Evolutionary conservation across 2,113 vertebrate genomes (phyloP), one percentile per base, ranked within the genome.

Genomic region (Clarias magur): DNA sequence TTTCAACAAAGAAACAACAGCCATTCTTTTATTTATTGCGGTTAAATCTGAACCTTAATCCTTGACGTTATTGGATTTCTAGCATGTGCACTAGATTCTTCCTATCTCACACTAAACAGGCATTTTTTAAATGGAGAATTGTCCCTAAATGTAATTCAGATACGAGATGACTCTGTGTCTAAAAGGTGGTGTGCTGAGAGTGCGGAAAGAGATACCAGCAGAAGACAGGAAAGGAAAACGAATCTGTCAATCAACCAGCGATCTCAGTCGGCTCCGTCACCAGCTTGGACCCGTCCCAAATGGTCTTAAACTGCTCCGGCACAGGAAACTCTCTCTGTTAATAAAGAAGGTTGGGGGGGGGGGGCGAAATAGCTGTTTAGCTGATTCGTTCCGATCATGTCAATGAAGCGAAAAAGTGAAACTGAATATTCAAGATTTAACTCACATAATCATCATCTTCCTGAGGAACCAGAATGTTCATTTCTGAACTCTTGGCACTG

Each of bases 261-360:
- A 99, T 99, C 94, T 99, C 97, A 68, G 97, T 96, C 85, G 98
- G 97, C 90, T 98, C 98, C 84, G 98, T 99, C 94, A 97, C 94
- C 94, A 99, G 92, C 92, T 96, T 98, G 89, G 96, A 96, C 84
- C 98, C 97, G 83, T 98, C 95, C 98, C 98, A 99, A 6, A 96
- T 90, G 3, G 98, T 99, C 95, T 99, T 99, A 94, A 97, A 99
- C 95, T 99, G 98, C 92, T 99, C 98, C 10, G 98, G 98, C 91
- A 99, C 94, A 3, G 98, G 97, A 91, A 97, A 98, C 96, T 99
- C 98, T 94, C 94, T 98, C 98, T 99, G 95, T 87, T 63, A 80
- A 85, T 85, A 21, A 82, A 84, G 87, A 57, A 62, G 34, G 34
- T 38, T 38, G 34, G 34, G 34, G 34, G 34, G 34, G 30, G 30